phyloP scores from a whole-genome alignment of 1,140 invertebrate species.

The Littorina saxatilis region DNA sequence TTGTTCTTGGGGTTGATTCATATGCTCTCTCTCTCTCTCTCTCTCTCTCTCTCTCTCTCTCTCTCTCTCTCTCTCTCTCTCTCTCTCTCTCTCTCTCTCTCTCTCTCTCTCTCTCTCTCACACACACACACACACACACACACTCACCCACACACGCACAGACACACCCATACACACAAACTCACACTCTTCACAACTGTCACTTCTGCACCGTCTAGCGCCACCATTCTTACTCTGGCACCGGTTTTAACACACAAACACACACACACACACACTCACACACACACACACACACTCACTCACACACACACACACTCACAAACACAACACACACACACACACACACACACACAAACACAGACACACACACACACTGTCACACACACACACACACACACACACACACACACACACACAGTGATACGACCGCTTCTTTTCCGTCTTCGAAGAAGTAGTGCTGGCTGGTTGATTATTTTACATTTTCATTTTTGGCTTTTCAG shows the following conservation, averaged over 20 bases:
- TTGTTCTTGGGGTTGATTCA: too few species aligned
- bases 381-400: slow-evolving; percentile 37
- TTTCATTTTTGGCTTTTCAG: too few species aligned
- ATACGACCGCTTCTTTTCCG: background rate
- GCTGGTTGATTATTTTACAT: too few species aligned
- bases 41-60: too few species aligned
- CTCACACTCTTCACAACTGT: too few species aligned
- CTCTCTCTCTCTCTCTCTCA: too few species aligned
- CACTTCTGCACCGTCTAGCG: background rate
- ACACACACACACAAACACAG: slow-evolving; percentile 23
- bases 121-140: too few species aligned
- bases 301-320: background rate
- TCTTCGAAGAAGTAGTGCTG: slow-evolving; percentile 60
- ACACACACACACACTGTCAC: slow-evolving; percentile 22
- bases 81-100: too few species aligned
- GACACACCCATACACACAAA: background rate
- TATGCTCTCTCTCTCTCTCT: too few species aligned
- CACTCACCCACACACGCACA: too few species aligned
- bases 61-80: too few species aligned
- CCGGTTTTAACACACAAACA: background rate
- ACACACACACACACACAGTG: slow-evolving; percentile 36
- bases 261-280: slow-evolving; percentile 3
- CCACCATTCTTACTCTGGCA: background rate
- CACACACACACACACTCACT: slow-evolving; percentile 1
- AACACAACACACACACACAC: slow-evolving; percentile 3